phyloP scores from a whole-genome alignment of 2,797 vertebrate species.

The Monodelphis domestica region DNA sequence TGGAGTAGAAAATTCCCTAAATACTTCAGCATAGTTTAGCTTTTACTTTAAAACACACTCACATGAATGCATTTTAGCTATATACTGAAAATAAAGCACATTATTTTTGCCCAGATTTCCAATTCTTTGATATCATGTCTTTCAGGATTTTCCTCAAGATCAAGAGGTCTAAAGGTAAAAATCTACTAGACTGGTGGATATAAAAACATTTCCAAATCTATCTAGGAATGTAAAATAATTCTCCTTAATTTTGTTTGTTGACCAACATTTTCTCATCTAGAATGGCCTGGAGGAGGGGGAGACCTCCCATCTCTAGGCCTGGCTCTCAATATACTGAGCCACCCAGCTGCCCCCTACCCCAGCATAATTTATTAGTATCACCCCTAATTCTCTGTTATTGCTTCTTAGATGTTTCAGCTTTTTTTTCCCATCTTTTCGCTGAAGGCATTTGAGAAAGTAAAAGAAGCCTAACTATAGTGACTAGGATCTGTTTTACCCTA shows the following conservation, averaged over 20 bases:
- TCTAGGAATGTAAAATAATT: neutral
- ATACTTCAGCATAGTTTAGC: neutral
- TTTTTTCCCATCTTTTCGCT: neutral
- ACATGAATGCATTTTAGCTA: too few species aligned
- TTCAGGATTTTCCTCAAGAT: neutral
- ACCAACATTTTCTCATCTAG: neutral
- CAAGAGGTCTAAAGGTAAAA: neutral
- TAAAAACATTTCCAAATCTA: neutral
- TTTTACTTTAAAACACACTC: neutral
- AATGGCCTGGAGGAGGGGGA: neutral
- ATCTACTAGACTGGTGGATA: neutral
- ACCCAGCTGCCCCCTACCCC: too few species aligned
- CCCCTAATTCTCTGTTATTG: neutral
- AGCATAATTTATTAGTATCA: neutral
- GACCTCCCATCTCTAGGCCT: too few species aligned
- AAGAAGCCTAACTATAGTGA: neutral
- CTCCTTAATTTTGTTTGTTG: neutral
- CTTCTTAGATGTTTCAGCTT: neutral
- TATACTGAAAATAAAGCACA: too few species aligned
- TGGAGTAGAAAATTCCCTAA: neutral
- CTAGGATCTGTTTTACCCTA: neutral
- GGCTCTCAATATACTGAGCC: too few species aligned
- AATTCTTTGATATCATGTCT: neutral
- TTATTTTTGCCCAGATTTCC: neutral
- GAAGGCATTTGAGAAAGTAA: neutral